Conservation (phyloP, 1,140 invertebrate species). For the Dinoponera quadriceps region DNA sequence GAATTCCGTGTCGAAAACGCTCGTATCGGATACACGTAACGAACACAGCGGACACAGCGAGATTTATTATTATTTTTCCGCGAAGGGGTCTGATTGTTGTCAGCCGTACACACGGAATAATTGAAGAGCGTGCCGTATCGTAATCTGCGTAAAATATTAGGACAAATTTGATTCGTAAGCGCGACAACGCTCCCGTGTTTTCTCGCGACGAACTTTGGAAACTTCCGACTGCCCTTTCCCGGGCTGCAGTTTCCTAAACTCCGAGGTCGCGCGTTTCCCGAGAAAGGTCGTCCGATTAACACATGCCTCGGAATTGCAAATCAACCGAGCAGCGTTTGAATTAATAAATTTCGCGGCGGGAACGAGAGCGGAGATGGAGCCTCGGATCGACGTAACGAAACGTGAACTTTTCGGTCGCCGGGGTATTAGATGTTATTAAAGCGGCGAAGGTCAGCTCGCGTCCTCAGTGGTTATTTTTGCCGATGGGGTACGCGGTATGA, state of each 20-base stretch:
- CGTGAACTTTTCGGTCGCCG: slow-evolving; percentile 13
- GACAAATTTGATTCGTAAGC: slow-evolving; percentile 1
- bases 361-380: neutral
- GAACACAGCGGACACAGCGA: neutral
- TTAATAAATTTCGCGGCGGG: slow-evolving; percentile 4
- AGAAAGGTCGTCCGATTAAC: neutral
- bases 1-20: neutral
- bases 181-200: slow-evolving; percentile 1
- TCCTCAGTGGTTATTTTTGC: slow-evolving; percentile 64
- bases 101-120: neutral
- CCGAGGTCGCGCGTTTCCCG: neutral
- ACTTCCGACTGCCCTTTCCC: slow-evolving; percentile 5
- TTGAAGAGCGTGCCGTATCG: neutral
- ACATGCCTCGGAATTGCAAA: slow-evolving; percentile 5
- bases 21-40: neutral
- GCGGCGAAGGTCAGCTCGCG: slow-evolving; percentile 50
- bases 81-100: neutral
- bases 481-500: slow-evolving; percentile 49
- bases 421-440: slow-evolving; percentile 40
- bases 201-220: neutral
- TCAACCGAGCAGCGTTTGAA: neutral
- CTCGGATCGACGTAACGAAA: slow-evolving; percentile 1
- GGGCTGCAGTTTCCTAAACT: slow-evolving; percentile 7
- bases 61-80: neutral
- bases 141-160: no score